Conservation (phyloP, 1,140 invertebrate species). For the Sarcophaga bullata region DNA sequence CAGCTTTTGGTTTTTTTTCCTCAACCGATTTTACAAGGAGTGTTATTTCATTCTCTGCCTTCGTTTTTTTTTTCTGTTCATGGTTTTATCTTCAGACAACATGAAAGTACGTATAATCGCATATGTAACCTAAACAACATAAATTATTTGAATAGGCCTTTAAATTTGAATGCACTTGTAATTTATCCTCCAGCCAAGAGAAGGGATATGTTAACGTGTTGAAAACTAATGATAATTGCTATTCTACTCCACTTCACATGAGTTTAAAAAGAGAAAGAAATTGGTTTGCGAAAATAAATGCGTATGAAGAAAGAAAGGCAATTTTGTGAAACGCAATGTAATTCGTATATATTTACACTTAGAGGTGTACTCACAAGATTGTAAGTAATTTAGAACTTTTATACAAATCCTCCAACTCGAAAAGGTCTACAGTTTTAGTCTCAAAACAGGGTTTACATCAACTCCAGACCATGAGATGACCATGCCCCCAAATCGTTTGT, state of each 20-base stretch:
- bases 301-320: too few relatives aligned
- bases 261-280: background rate
- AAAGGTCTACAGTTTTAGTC: too few relatives aligned
- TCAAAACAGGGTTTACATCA: too few relatives aligned
- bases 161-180: constrained; percentile 7
- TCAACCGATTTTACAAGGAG: background rate
- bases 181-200: background rate
- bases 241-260: background rate
- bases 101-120: background rate
- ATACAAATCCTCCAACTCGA: too few relatives aligned
- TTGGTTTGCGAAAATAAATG: background rate
- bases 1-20: background rate
- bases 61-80: background rate
- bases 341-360: too few relatives aligned
- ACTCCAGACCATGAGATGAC: too few relatives aligned
- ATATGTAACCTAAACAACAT: constrained; percentile 7
- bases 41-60: background rate
- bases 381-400: too few relatives aligned
- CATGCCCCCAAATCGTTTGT: too few relatives aligned
- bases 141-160: constrained; percentile 18
- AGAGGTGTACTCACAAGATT: too few relatives aligned
- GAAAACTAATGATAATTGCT: background rate
- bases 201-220: background rate
- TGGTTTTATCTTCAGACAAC: background rate
- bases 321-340: too few relatives aligned